Conservation (phyloP, 2,797 vertebrate genomes). For the Alca torda region DNA sequence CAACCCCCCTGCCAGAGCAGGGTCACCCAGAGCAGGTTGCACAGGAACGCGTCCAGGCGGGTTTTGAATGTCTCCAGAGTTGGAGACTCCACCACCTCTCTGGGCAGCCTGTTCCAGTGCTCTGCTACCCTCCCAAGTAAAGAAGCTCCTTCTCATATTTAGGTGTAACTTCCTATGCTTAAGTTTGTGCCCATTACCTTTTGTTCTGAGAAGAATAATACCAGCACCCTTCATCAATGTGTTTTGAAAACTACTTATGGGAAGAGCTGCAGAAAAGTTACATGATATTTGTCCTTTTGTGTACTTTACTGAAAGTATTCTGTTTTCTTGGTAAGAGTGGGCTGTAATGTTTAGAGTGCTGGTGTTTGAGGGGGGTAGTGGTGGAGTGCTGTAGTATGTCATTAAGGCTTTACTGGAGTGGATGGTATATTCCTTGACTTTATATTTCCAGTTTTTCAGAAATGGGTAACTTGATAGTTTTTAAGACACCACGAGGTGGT, state of each 20-base stretch:
- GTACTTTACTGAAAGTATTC: not conserved
- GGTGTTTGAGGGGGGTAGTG: not conserved
- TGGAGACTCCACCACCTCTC: too few relatives aligned
- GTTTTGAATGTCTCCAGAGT: too few relatives aligned
- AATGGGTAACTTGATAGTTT: not conserved
- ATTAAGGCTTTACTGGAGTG: not conserved
- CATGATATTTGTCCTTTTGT: accelerated
- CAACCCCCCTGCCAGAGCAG: too few relatives aligned
- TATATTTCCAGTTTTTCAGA: not conserved
- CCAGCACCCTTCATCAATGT: not conserved
- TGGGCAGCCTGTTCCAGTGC: too few relatives aligned
- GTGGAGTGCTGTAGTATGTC: not conserved
- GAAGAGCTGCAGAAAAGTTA: not conserved
- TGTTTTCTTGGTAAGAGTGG: not conserved
- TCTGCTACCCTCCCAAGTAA: too few relatives aligned
- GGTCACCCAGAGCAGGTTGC: too few relatives aligned
- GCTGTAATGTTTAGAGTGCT: not conserved
- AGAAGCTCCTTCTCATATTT: too few relatives aligned
- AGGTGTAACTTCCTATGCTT: too few relatives aligned
- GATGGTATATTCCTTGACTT: not conserved
- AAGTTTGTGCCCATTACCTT: too few relatives aligned
- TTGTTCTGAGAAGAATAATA: not conserved
- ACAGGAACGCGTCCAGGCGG: too few relatives aligned
- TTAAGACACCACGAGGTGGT: not conserved
- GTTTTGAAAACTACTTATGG: not conserved